Base-by-base conservation (phyloP, 2,797 vertebrate species). In the Anniella stebbinsi region DNA sequence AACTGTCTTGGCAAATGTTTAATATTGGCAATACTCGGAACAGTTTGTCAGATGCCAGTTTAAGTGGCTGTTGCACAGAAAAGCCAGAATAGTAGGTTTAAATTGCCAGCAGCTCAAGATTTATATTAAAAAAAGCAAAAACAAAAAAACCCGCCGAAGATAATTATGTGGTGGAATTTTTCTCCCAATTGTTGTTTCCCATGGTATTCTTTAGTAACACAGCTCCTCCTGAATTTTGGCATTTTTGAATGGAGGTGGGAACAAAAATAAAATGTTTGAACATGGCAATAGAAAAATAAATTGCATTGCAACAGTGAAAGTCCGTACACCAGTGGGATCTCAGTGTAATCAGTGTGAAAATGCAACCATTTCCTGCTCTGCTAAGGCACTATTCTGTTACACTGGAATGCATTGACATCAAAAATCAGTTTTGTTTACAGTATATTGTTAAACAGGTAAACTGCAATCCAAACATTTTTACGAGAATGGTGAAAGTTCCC, bases 1-100 rank as follows among this genome's bases (percentile, higher is more conserved):
- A 95, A 95, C 89, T 89, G 85, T 81, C 28, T 77, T 95, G 93
- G 95, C 95, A 91, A 41, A 75, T 17, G 1, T 92, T 89, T 93
- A 88, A 8, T 84, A 66, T 66, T 95, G 94, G 92, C 41, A 51
- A 45, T 0, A 13, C 21, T 88, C 80, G 87, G 41, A 4, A 83
- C 41, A 57, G 28, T 73, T 30, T 88, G 10, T 94, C 1, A 7
- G 80, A 90, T 92, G 91, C 95, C 93, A 94, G 38, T 87, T 93
- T 92, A 90, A 92, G 92, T 63, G 88, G 81, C 87, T 88, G 51
- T 88, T 89, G 81, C 48, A 69, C 33, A 63, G 91, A 91, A 88
- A 88, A 89, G 28, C 67, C 87, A 92, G 83, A 25, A 69, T 88
- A 88, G 91, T 69, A 63, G 9, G 87, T 38, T 77, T 57, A 87